Evolutionary conservation across 2,113 vertebrate genomes (phyloP).

Genomic region (Myrmophylax atrothorax): DNA sequence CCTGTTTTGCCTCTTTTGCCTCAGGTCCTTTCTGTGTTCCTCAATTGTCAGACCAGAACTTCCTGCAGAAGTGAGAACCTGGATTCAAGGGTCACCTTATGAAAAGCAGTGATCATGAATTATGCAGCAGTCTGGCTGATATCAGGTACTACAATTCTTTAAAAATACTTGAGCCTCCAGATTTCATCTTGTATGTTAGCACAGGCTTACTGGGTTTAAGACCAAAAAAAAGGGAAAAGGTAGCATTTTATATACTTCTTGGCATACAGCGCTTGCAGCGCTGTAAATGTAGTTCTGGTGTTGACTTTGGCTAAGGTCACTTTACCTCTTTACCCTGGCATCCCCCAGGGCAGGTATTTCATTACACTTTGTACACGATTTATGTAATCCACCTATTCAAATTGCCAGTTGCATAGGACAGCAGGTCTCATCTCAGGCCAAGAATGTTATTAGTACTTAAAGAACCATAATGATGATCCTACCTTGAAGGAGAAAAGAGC

Average conservation of each 20-base stretch:
- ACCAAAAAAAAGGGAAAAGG: neutral
- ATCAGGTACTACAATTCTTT: neutral
- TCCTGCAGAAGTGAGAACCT: neutral
- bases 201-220: neutral
- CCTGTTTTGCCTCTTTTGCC: neutral
- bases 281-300: neutral
- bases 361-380: neutral
- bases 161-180: neutral
- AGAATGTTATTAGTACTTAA: neutral
- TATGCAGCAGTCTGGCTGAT: neutral
- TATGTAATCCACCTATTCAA: neutral
- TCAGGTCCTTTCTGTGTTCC: neutral
- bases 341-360: neutral
- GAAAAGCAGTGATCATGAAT: neutral
- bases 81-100: neutral
- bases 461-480: neutral
- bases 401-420: neutral
- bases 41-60: neutral
- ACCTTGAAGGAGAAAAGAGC: neutral
- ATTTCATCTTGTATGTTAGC: neutral
- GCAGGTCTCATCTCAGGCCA: neutral
- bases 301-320: neutral
- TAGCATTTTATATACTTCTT: neutral
- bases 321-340: neutral
- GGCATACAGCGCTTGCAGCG: neutral